phyloP scores from a whole-genome alignment of 1,140 invertebrate species.

The Brachionus manjavacas region DNA sequence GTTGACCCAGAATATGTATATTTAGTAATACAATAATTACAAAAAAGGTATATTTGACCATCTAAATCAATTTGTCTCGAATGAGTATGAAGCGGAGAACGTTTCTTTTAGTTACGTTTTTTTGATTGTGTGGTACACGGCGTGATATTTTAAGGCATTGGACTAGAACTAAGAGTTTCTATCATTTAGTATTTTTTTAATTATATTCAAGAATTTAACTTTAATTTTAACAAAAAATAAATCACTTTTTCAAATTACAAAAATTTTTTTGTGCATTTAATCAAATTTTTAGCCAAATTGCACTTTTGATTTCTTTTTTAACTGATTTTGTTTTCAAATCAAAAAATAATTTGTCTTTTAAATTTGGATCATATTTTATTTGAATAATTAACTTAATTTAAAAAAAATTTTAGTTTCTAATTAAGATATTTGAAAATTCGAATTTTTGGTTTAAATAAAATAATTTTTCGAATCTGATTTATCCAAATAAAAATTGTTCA shows the following conservation, averaged over 20 bases:
- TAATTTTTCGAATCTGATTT: too few species aligned
- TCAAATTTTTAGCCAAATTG: neutral
- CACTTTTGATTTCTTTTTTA: neutral
- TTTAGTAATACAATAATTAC: neutral
- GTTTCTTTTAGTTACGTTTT: neutral
- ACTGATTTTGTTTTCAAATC: too few species aligned
- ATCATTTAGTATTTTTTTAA: neutral
- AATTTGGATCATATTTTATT: too few species aligned
- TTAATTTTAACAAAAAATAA: neutral
- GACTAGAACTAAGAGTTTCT: neutral
- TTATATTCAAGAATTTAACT: neutral
- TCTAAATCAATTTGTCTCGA: too few species aligned
- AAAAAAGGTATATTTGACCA: too few species aligned
- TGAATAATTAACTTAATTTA: too few species aligned
- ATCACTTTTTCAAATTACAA: neutral
- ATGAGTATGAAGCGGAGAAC: too few species aligned
- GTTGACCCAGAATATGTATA: neutral
- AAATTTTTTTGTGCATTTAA: neutral
- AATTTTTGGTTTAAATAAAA: too few species aligned
- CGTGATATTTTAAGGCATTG: neutral
- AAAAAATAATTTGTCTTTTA: too few species aligned
- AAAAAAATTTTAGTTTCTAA: too few species aligned
- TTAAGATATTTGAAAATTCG: too few species aligned
- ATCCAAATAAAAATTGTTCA: too few species aligned
- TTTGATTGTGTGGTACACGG: neutral